Base-by-base conservation (phyloP, 2,113 vertebrate genomes). In the Gracilinanus agilis region DNA sequence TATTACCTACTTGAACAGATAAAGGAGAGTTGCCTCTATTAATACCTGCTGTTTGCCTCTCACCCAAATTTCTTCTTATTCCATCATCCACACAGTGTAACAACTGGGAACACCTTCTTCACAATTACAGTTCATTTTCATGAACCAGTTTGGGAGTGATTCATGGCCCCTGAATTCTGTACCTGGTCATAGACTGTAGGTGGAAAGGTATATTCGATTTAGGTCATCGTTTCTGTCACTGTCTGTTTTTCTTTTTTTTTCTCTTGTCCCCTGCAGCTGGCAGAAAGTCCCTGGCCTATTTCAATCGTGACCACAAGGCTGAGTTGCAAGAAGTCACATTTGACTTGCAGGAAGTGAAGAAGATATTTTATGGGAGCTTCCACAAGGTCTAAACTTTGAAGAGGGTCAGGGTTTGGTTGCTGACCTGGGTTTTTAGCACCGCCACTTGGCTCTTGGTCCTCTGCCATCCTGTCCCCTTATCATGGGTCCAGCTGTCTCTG, bases 321-420 rank as follows among this genome's bases (percentile, higher is more conserved):
- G 98, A 99, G 93, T 97, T 99, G 10, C 99, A 99, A 97, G 99
- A 99, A 95, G 98, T 99, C 95, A 99, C 98, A 96, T 99, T 99
- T 54, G 98, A 99, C 92, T 99, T 99, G 95, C 98, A 98, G 0
- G 99, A 99, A 98, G 99, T 99, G 92, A 99, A 98, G 98, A 99
- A 98, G 96, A 98, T 99, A 49, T 99, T 99, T 98, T 99, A 99
- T 27, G 99, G 99, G 91, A 99, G 99, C 94, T 99, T 99, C 96
- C 99, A 99, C 96, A 99, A 99, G 99, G 99, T 99, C 90, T 95
- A 96, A 90, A 83, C 67, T 83, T 83, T 83, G n/a, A 83, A 83
- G 54, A 95, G 53, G 90, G 92, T 92, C 92, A 96, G 93, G 94
- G 89, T 1, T 91, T 91, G 83, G 25, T 91, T 13, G 11, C 58